These are phyloP conservation scores for Stomatorhinus walkeri DNA, from an alignment of 2,797 vertebrate species.

Conservation along the genomic window DNA sequence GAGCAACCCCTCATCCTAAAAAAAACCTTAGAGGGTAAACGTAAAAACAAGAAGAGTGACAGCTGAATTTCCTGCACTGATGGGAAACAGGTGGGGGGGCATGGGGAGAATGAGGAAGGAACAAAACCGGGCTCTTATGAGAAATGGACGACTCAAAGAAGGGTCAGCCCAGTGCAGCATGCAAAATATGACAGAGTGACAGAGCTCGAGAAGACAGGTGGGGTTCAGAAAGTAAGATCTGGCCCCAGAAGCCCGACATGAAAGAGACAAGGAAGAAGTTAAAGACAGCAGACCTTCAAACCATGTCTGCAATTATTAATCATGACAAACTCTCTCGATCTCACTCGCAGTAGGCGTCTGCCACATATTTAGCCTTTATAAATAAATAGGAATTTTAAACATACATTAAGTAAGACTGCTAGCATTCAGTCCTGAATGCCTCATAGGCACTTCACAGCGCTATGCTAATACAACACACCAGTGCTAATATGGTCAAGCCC, in stretches of 20 bases:
- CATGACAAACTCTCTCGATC: background rate
- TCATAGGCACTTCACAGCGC: background rate
- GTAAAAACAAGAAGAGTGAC: background rate
- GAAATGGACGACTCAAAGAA: constrained; percentile 63
- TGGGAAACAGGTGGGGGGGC: constrained; percentile 29
- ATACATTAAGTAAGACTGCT: background rate
- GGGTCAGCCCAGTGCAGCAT: constrained; percentile 63
- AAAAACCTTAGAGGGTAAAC: background rate
- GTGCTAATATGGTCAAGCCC: background rate
- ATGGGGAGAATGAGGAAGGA: background rate
- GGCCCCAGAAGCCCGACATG: constrained; percentile 55
- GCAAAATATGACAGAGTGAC: constrained; percentile 59
- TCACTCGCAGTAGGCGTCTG: background rate
- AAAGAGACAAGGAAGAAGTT: background rate
- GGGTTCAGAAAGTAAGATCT: constrained; percentile 28
- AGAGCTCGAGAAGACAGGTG: constrained; percentile 51
- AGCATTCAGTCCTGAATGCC: background rate
- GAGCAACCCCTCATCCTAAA: background rate
- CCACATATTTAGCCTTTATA: background rate
- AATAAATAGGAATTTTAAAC: background rate
- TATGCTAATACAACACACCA: background rate
- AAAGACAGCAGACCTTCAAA: background rate
- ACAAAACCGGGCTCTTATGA: constrained; percentile 56
- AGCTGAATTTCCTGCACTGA: constrained; percentile 29
- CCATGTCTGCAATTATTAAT: background rate